Evolutionary conservation across 2,888 invertebrate genomes (phyloP), one percentile per base, ranked within the genome.

Genomic region (Pherbina coryleti): DNA sequence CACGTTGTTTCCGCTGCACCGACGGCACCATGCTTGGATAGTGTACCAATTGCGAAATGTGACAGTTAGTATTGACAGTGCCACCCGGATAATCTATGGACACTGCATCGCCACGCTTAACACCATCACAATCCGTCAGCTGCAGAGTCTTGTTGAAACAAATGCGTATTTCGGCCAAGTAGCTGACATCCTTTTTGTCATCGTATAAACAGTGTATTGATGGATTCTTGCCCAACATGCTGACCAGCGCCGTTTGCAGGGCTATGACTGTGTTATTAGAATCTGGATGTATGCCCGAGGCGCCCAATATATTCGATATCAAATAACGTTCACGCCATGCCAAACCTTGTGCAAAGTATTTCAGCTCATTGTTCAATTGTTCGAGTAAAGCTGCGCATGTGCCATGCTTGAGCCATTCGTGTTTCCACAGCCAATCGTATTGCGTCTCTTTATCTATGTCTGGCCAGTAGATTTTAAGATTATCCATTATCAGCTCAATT

Each of bases 351-450:
- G 89, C 86, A 84, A 96, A 96, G 86, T 95, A 96, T 84, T 94
- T 94, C 0, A 91, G 83, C 84, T 95, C 94, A 22, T 91, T 91
- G 81, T 92, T 90, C 0, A 95, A 85, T 4, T 88, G 83, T 0
- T 92, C 90, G 3, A 95, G 81, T 5, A 88, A 82, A 0, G 92
- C 91, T 2, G 95, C 94, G 85, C 96, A 96, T 0, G 95, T 95
- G 2, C 96, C 96, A 86, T 96, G 96, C 84, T 96, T 96, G 0
- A 90, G 87, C 96, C 96, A 96, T 87, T 96, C 96, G 84, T 96
- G 95, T 78, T 92, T 90, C 95, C 95, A 96, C 28, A 96, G 91
- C 11, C 92, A 91, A 82, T 93, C 89, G 25, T 51, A 70, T 0
- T 83, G 72, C 0, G 81, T 79, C 44, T 83, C 82, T 0, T 82